These are phyloP conservation scores for Pocillopora verrucosa DNA, from an alignment of 64 coral and sea anemone species.

Conservation along the genomic window DNA sequence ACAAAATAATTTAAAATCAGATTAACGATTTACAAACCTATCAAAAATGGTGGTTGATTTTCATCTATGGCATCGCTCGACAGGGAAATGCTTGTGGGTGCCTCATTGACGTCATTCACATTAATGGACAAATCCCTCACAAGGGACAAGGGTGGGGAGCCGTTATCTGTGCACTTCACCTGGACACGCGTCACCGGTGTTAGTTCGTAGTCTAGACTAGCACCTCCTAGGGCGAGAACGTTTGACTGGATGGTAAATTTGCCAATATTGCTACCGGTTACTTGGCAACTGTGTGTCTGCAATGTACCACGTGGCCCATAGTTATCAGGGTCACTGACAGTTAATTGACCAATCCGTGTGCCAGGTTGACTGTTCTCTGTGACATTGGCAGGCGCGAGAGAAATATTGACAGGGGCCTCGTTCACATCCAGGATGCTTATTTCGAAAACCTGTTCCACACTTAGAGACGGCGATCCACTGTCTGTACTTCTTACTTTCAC, in stretches of 20 bases:
- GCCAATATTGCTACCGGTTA: conserved; percentile 49
- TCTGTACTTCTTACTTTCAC: conserved; percentile 48
- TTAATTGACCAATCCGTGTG: conserved; percentile 65
- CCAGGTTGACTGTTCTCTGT: conserved; percentile 69
- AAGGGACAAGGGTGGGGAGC: conserved; percentile 29
- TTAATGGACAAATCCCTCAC: conserved; percentile 34
- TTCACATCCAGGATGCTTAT: conserved; percentile 62
- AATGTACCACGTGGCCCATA: conserved; percentile 48
- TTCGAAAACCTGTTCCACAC: conserved; percentile 26
- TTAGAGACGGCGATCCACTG: conserved; percentile 46
- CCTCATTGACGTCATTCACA: conserved; percentile 81
- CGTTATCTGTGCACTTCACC: conserved; percentile 66
- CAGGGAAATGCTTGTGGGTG: conserved; percentile 43
- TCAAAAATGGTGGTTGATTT: conserved; percentile 47
- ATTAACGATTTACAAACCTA: conserved; percentile 38
- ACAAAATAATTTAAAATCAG: too few relatives aligned
- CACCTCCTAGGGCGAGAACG: conserved; percentile 32
- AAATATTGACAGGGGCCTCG: conserved; percentile 70
- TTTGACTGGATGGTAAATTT: conserved; percentile 57
- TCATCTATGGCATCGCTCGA: conserved; percentile 64
- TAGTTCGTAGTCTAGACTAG: conserved; percentile 55
- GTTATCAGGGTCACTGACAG: conserved; percentile 69
- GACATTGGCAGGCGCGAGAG: conserved; percentile 42
- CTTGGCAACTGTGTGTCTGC: conserved; percentile 62
- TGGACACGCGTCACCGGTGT: conserved; percentile 18